Percentiles rank a stretch among this genome's conserved stretches.
These are phyloP conservation scores for Drosophila parabipectinata DNA, from an alignment of 1,140 invertebrate genomes.

Conservation along the genomic window DNA sequence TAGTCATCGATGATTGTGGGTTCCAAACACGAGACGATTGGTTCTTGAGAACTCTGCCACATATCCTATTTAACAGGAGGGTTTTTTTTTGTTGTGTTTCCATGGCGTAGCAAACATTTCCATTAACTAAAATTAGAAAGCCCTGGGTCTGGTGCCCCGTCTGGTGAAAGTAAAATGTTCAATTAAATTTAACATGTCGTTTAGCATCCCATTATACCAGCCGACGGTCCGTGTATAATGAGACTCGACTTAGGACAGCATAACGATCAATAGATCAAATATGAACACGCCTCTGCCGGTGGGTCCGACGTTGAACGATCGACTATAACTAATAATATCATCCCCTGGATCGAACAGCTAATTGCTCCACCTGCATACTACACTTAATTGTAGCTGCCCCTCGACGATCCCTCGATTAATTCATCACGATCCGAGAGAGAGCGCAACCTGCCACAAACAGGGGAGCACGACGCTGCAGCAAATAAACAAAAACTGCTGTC, in stretches of 20 bases:
- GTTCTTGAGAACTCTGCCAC: constrained; percentile 54
- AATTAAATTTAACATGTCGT: constrained; percentile 7
- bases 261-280: constrained; percentile 37
- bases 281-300: constrained; percentile 39
- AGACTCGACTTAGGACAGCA: constrained; percentile 7
- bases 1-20: constrained; percentile 76
- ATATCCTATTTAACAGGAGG: not conserved
- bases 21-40: constrained; percentile 15
- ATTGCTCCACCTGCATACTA: constrained; percentile 69
- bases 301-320: constrained; percentile 47
- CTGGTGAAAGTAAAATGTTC: constrained; percentile 9
- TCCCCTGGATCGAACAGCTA: constrained; percentile 32
- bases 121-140: constrained; percentile 2
- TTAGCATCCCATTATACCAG: constrained; percentile 27
- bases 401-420: constrained; percentile 59
- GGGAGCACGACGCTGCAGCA: constrained; percentile 7
- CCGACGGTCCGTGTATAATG: constrained; percentile 41
- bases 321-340: constrained; percentile 44
- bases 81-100: constrained; percentile 30
- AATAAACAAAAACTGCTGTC: constrained; percentile 58
- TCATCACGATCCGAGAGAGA: constrained; percentile 51
- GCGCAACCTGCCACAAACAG: constrained; percentile 35
- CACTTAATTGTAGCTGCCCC: constrained; percentile 41
- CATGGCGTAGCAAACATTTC: not conserved
- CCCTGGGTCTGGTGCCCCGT: not conserved